A percentile compares a stretch with the other conserved stretches of the same genome.
phyloP scores from a whole-genome alignment of 92 coral and sea anemone genomes.

The Zoanthus sansibaricus region DNA sequence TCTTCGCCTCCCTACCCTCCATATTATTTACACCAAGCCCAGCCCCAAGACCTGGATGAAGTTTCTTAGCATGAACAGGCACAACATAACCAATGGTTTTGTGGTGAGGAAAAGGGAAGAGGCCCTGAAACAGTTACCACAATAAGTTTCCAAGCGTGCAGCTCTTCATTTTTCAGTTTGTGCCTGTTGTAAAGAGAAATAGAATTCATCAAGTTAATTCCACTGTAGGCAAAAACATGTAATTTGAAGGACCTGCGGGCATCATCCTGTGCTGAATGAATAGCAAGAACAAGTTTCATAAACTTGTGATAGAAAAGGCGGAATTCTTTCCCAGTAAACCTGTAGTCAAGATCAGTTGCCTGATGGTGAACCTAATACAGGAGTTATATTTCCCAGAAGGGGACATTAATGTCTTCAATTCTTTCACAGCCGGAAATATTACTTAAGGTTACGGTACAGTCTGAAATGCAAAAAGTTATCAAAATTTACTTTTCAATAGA shows the following conservation, averaged over 20 bases:
- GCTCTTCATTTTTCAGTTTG: too few species aligned
- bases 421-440: background rate
- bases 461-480: too few species aligned
- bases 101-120: background rate
- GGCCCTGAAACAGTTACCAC: too few species aligned
- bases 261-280: constrained; percentile 5
- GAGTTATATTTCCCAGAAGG: background rate
- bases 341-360: constrained; percentile 12
- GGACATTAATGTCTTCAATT: background rate
- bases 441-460: too few species aligned
- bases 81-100: too few species aligned
- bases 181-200: constrained; percentile 65
- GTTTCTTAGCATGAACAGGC: too few species aligned
- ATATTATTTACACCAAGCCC: too few species aligned
- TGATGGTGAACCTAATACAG: background rate
- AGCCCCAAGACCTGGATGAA: too few species aligned
- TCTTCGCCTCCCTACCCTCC: too few species aligned
- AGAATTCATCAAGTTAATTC: constrained; percentile 51
- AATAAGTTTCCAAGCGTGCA: too few species aligned
- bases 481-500: too few species aligned
- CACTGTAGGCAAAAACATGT: constrained; percentile 64
- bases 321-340: constrained; percentile 16
- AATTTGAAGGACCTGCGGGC: constrained; percentile 27
- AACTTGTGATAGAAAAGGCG: background rate
- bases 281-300: background rate